Percentiles rank a stretch among this genome's conserved stretches.
Evolutionary conservation across 2,113 vertebrate genomes (phyloP).

Genomic region (Scomber scombrus): DNA sequence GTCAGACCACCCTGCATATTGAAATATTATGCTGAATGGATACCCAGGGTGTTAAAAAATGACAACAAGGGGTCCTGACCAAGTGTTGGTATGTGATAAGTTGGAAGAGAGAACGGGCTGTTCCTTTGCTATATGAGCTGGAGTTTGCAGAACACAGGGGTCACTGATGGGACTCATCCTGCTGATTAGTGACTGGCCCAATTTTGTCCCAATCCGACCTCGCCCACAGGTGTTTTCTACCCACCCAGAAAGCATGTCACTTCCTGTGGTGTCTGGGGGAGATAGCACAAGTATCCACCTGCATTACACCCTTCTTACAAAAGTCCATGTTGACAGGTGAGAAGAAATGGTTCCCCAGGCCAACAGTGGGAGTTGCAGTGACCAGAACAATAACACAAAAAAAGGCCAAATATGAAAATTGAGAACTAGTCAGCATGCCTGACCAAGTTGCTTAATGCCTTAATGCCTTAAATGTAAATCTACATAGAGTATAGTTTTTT

Average conservation of each 20-base stretch:
- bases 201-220: neutral
- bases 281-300: conserved; percentile 40
- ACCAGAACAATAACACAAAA: neutral
- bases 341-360: conserved; percentile 46
- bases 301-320: conserved; percentile 33
- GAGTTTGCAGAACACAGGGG: too few relatives aligned
- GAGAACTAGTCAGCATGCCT: neutral
- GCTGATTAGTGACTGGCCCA: neutral
- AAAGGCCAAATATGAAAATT: neutral
- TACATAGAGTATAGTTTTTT: neutral
- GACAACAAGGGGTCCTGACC: too few relatives aligned
- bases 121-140: too few relatives aligned
- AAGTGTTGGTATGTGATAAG: too few relatives aligned
- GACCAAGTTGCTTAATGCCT: neutral
- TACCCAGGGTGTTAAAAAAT: too few relatives aligned
- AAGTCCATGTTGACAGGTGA: conserved; percentile 58
- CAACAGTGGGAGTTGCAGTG: conserved; percentile 12
- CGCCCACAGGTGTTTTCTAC: conserved; percentile 9
- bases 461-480: neutral
- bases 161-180: neutral
- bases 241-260: conserved; percentile 30
- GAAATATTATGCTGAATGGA: too few relatives aligned
- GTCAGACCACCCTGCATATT: too few relatives aligned
- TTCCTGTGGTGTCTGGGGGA: conserved; percentile 14
- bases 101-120: too few relatives aligned